Evolutionary conservation across 2,797 vertebrate species (phyloP).

Genomic region (Tiaroga cobitis): DNA sequence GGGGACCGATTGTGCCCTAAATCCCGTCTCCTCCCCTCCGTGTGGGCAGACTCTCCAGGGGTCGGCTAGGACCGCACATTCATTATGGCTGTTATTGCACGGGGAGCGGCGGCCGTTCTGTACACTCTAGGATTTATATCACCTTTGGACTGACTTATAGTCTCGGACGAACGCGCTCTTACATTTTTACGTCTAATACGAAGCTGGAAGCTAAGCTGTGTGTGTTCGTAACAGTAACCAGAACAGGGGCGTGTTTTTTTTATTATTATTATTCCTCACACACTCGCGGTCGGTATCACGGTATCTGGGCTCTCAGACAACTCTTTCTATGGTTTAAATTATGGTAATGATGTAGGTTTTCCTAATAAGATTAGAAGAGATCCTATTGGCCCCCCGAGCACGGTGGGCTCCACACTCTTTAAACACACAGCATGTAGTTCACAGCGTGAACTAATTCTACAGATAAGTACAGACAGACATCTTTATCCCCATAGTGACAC

Average conservation of each 20-base stretch:
- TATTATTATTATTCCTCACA: conserved; percentile 37
- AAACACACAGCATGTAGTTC: conserved; percentile 40
- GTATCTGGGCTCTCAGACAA: conserved; percentile 63
- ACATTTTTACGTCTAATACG: conserved; percentile 32
- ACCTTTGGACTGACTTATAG: conserved; percentile 63
- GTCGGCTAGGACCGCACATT: conserved; percentile 75
- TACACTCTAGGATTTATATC: conserved; percentile 73
- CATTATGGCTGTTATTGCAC: conserved; percentile 75
- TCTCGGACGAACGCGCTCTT: conserved; percentile 47
- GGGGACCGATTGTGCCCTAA: conserved; percentile 68
- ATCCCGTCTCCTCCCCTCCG: conserved; percentile 62
- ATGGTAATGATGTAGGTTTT: conserved; percentile 61
- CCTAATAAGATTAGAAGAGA: conserved; percentile 71
- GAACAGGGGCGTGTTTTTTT: conserved; percentile 27
- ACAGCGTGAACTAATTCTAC: not conserved
- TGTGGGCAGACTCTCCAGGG: conserved; percentile 56
- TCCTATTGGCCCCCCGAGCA: conserved; percentile 58
- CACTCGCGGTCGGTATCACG: conserved; percentile 58
- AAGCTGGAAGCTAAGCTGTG: conserved; percentile 29
- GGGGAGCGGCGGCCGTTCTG: conserved; percentile 65
- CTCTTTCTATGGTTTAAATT: conserved; percentile 64
- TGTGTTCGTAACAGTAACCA: conserved; percentile 52
- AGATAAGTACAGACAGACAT: not conserved
- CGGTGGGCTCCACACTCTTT: conserved; percentile 36
- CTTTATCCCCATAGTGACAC: not conserved